Evolutionary conservation across 2,113 vertebrate genomes (phyloP).

Genomic region (Psophia crepitans): DNA sequence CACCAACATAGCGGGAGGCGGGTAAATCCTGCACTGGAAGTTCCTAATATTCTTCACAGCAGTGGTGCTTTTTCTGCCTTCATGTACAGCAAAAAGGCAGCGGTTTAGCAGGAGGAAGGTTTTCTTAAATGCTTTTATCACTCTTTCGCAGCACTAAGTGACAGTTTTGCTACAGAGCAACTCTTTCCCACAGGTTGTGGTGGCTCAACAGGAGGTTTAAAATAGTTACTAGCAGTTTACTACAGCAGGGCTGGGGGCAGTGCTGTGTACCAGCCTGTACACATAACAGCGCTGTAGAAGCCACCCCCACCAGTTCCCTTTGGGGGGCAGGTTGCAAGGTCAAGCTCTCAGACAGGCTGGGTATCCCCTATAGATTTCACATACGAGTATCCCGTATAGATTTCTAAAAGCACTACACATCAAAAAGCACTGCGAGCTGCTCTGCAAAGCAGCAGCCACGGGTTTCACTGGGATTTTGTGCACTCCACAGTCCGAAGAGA

Average conservation of each 20-base stretch:
- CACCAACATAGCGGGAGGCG: not conserved
- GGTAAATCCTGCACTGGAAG: not conserved
- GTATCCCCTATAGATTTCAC: no score
- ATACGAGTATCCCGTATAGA: fast-evolving
- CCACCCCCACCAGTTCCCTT: not conserved
- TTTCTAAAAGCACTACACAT: not conserved
- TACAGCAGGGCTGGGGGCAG: not conserved
- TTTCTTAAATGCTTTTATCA: not conserved
- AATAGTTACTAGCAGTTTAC: not conserved
- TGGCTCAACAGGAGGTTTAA: not conserved
- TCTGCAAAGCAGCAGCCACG: not conserved
- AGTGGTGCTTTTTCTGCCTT: not conserved
- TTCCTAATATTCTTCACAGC: not conserved
- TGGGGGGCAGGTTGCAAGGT: not conserved
- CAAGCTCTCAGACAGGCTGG: not conserved
- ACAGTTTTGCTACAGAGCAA: not conserved
- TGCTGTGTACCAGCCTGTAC: not conserved
- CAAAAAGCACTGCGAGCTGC: not conserved
- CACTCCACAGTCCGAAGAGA: not conserved
- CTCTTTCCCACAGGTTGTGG: not conserved
- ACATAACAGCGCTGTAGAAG: not conserved
- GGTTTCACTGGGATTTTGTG: not conserved
- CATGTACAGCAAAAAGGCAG: not conserved
- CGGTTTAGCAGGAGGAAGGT: not conserved
- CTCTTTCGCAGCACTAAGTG: not conserved